Evolutionary conservation across 2,888 invertebrate species (phyloP).

Genomic region (Melieria omissa): DNA sequence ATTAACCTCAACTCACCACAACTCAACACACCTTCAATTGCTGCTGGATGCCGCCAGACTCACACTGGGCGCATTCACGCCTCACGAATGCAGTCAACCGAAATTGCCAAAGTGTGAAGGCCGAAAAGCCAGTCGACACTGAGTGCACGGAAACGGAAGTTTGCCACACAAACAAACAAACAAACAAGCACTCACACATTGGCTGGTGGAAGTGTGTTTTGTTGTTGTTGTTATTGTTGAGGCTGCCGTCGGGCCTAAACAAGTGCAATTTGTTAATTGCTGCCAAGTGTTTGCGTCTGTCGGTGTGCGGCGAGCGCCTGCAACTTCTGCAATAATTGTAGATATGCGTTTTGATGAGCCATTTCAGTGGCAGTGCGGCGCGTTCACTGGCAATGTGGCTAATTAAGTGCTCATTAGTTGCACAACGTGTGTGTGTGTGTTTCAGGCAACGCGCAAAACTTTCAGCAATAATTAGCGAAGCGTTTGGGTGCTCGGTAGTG

Average conservation of each 20-base stretch:
- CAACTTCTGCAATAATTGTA: conserved; percentile 17
- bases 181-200: conserved; percentile 29
- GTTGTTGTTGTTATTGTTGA: background rate
- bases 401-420: conserved; percentile 6
- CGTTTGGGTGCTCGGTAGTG: background rate
- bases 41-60: too few species aligned
- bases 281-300: conserved; percentile 5
- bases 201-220: conserved; percentile 10
- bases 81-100: too few species aligned
- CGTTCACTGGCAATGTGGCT: background rate
- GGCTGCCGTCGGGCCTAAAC: conserved; percentile 15
- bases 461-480: background rate
- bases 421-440: background rate
- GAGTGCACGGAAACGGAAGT: conserved; percentile 23
- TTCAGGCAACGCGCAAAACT: background rate
- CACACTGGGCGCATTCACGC: too few species aligned
- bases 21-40: too few species aligned
- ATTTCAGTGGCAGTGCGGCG: background rate
- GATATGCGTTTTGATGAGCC: conserved; percentile 15
- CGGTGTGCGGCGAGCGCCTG: background rate
- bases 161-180: conserved; percentile 22
- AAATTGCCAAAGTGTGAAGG: too few species aligned
- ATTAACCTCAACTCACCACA: too few species aligned
- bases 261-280: conserved; percentile 35
- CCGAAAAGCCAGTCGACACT: too few species aligned